Percentiles rank a stretch among this genome's conserved stretches.
Evolutionary conservation across 2,797 vertebrate species (phyloP).

Genomic region (Labeo calbasu): DNA sequence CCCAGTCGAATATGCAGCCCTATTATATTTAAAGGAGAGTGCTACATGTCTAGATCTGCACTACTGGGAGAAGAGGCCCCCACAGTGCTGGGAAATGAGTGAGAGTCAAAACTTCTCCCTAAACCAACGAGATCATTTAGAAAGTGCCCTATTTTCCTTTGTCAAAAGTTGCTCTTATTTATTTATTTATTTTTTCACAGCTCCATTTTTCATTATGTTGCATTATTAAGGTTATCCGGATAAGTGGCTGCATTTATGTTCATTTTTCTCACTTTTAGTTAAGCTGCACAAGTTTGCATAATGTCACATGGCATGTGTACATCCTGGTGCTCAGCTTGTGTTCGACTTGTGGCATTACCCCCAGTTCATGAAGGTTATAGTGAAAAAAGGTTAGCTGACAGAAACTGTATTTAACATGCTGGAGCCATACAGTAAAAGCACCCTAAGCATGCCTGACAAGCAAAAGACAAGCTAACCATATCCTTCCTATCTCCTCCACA

Average conservation of each 20-base stretch:
- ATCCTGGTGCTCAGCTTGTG: not conserved
- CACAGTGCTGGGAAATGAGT: not conserved
- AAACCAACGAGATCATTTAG: slow-evolving; percentile 36
- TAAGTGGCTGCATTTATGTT: not conserved
- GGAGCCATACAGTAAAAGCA: slow-evolving; percentile 41
- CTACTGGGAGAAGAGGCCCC: slow-evolving; percentile 37
- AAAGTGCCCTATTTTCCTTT: slow-evolving; percentile 40
- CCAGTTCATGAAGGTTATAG: slow-evolving; percentile 33
- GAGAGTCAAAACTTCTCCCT: slow-evolving; percentile 6
- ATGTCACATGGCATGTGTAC: not conserved
- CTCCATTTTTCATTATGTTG: not conserved
- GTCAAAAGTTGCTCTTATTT: not conserved
- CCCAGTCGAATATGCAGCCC: slow-evolving; percentile 49
- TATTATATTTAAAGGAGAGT: slow-evolving; percentile 57
- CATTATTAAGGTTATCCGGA: slow-evolving; percentile 16
- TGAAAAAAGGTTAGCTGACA: slow-evolving; percentile 33
- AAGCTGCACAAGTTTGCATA: not conserved
- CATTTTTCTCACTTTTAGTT: not conserved
- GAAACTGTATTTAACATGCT: slow-evolving; percentile 38
- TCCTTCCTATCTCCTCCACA: slow-evolving; percentile 55
- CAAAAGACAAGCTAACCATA: slow-evolving; percentile 50
- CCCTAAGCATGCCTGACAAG: slow-evolving; percentile 43
- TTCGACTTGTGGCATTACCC: not conserved
- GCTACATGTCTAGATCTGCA: slow-evolving; percentile 51
- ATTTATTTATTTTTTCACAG: not conserved